These are phyloP conservation scores for Haemorhous mexicanus DNA, from an alignment of 2,113 vertebrate species.

Conservation along the genomic window DNA sequence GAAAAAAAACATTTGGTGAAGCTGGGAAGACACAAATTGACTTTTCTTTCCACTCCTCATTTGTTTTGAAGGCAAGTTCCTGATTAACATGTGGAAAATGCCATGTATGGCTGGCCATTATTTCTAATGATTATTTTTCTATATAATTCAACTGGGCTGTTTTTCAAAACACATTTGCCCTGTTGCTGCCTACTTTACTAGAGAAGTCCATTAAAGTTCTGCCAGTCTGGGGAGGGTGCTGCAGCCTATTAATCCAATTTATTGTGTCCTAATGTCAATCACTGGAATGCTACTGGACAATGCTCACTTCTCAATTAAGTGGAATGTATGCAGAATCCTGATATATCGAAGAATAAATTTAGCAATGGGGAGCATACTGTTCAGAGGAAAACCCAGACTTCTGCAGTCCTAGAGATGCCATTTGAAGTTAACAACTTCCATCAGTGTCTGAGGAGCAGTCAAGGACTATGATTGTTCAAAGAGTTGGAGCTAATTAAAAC, in stretches of 20 bases:
- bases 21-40: background rate
- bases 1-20: background rate
- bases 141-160: background rate
- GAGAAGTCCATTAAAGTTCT: conserved; percentile 5
- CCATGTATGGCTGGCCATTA: background rate
- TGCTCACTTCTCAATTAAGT: background rate
- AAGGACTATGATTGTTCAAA: conserved; percentile 52
- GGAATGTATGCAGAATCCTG: background rate
- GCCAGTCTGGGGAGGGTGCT: background rate
- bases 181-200: background rate
- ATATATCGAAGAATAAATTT: background rate
- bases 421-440: conserved; percentile 59
- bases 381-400: conserved; percentile 14
- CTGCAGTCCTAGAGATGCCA: conserved; percentile 24
- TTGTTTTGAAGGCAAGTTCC: background rate
- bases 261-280: conserved; percentile 38
- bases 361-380: background rate
- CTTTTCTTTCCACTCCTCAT: background rate
- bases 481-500: conserved; percentile 63
- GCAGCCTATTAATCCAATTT: conserved; percentile 50
- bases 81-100: background rate
- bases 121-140: conserved; percentile 8
- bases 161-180: conserved; percentile 23
- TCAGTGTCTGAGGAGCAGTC: conserved; percentile 45
- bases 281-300: conserved; percentile 24